Evolutionary conservation across 2,113 vertebrate species (phyloP).

Genomic region (Puma concolor): DNA sequence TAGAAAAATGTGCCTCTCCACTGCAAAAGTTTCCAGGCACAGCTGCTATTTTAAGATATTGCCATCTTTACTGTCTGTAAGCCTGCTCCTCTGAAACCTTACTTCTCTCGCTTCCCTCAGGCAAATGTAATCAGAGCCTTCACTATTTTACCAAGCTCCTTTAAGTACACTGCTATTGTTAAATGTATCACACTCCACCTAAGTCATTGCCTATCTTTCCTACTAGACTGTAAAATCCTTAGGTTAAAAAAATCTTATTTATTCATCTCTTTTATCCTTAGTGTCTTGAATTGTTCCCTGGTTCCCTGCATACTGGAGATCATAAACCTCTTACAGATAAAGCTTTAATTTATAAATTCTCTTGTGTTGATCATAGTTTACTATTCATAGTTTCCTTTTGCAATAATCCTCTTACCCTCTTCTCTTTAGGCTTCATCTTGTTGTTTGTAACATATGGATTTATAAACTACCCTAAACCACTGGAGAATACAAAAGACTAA

Average conservation of each 20-base stretch:
- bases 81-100: background rate
- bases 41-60: slow-evolving; percentile 1
- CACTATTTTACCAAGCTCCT: background rate
- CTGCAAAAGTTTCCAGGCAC: background rate
- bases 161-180: background rate
- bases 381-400: background rate
- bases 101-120: background rate
- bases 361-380: background rate
- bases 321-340: slow-evolving; percentile 13
- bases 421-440: background rate
- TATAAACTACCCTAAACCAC: background rate
- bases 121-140: slow-evolving; percentile 32
- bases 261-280: background rate
- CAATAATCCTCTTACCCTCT: background rate
- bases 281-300: background rate
- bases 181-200: background rate
- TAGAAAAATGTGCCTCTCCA: background rate
- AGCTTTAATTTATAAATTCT: slow-evolving; percentile 23
- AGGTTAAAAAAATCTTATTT: background rate
- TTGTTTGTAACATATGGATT: background rate
- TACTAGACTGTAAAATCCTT: background rate
- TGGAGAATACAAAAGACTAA: background rate
- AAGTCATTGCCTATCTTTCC: background rate
- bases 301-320: background rate
- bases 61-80: background rate